phyloP scores from a whole-genome alignment of 2,113 vertebrate genomes.

The Anoplopoma fimbria region DNA sequence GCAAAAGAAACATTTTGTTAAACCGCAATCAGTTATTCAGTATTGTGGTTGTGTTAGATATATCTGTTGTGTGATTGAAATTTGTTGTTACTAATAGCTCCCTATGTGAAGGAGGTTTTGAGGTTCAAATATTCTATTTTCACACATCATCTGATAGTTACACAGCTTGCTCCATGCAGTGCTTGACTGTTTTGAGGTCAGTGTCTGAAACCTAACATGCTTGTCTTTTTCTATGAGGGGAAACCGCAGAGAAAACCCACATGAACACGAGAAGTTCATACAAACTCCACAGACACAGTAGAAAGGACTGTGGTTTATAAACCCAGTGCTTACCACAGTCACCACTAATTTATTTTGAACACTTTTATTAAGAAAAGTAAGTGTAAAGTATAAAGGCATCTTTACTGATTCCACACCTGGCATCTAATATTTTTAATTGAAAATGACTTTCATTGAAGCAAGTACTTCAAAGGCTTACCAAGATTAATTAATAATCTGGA shows the following conservation, averaged over 20 bases:
- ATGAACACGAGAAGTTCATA: slow-evolving; percentile 20
- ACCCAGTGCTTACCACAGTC: background rate
- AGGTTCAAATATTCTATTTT: background rate
- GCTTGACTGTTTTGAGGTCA: slow-evolving; percentile 19
- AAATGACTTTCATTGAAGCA: background rate
- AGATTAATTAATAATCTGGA: background rate
- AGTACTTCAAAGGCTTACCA: background rate
- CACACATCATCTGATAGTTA: slow-evolving; percentile 19
- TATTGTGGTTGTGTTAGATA: background rate
- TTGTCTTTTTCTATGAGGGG: background rate
- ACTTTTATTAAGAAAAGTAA: background rate
- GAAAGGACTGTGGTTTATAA: background rate
- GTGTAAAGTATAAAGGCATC: background rate
- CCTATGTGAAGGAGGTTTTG: background rate
- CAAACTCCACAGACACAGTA: background rate
- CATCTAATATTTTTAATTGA: background rate
- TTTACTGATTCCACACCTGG: background rate
- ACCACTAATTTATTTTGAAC: background rate
- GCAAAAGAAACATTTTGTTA: slow-evolving; percentile 32
- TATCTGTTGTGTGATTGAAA: slow-evolving; percentile 10
- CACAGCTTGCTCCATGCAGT: background rate
- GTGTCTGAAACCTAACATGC: background rate
- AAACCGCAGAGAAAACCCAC: slow-evolving; percentile 35
- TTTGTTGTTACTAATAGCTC: slow-evolving; percentile 14
- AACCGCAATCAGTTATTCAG: slow-evolving; percentile 22